phyloP scores from a whole-genome alignment of 2,888 invertebrate species.

The Axea sp. region DNA sequence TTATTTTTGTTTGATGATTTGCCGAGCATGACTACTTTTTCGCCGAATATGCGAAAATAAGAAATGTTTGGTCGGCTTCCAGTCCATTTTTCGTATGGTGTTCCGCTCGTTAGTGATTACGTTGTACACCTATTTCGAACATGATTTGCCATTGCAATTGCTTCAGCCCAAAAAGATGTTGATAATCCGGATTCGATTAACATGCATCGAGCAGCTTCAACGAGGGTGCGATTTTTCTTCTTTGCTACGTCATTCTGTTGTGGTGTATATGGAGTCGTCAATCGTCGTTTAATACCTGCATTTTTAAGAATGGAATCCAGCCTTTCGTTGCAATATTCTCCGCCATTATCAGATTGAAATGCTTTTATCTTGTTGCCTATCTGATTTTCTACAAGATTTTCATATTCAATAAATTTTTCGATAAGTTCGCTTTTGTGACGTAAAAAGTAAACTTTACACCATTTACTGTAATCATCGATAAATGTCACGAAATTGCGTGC shows the following conservation, averaged over 20 bases:
- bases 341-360: conserved; percentile 1
- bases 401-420: conserved; percentile 5
- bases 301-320: background rate
- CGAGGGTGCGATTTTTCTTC: conserved; percentile 55
- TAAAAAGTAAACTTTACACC: conserved; percentile 15
- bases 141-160: conserved; percentile 49
- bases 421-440: background rate
- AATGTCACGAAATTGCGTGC: conserved; percentile 60
- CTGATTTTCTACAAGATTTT: conserved; percentile 5
- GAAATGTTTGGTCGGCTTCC: background rate
- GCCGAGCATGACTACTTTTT: background rate
- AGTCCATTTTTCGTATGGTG: background rate
- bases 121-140: conserved; percentile 38
- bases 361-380: background rate
- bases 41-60: background rate
- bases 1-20: background rate
- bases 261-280: background rate
- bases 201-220: conserved; percentile 61
- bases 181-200: conserved; percentile 41
- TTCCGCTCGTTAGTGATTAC: no score
- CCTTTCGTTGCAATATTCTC: background rate
- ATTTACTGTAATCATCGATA: conserved; percentile 62
- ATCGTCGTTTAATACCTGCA: background rate
- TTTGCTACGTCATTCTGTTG: conserved; percentile 28
- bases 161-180: conserved; percentile 54